A percentile compares a stretch with the other conserved stretches of the same genome.
Conservation (phyloP, 2,113 vertebrate genomes). For the Oryzias melastigma region DNA sequence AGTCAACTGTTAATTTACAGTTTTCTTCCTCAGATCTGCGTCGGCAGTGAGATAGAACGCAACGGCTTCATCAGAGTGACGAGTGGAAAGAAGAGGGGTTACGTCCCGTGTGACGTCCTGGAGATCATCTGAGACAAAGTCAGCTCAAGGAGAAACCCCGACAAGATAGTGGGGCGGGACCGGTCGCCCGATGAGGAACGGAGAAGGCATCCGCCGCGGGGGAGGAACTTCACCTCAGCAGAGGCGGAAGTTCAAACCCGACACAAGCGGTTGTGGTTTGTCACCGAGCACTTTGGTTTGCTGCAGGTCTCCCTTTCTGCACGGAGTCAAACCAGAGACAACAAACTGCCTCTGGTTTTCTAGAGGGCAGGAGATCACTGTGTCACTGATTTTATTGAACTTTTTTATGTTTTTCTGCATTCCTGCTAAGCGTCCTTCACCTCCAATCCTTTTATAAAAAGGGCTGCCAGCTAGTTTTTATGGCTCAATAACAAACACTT, state of each 20-base stretch:
- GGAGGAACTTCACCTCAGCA: slow-evolving; percentile 5
- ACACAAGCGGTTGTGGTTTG: slow-evolving; percentile 1
- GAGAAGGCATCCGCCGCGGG: slow-evolving; percentile 1
- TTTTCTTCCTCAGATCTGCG: slow-evolving; percentile 83
- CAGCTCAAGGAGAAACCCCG: slow-evolving; percentile 3
- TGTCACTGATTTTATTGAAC: slow-evolving; percentile 45
- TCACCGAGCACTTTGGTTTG: slow-evolving; percentile 6
- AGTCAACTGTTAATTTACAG: no score
- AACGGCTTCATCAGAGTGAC: slow-evolving; percentile 90
- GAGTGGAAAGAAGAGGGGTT: slow-evolving; percentile 93
- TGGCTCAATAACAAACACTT: slow-evolving; percentile 9
- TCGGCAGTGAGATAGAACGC: slow-evolving; percentile 85
- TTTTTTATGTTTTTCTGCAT: slow-evolving; percentile 4
- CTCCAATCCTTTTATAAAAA: slow-evolving; percentile 8
- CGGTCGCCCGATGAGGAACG: slow-evolving; percentile 11
- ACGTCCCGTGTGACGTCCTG: slow-evolving; percentile 87
- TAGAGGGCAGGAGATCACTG: slow-evolving; percentile 28
- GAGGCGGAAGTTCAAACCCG: slow-evolving; percentile 12
- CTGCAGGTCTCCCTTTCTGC: slow-evolving; percentile 13
- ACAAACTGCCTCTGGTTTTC: slow-evolving; percentile 10
- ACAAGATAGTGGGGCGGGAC: slow-evolving; percentile 37
- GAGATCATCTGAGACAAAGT: slow-evolving; percentile 85
- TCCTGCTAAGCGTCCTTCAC: slow-evolving; percentile 7
- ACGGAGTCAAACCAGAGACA: slow-evolving; percentile 10
- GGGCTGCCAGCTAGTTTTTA: slow-evolving; percentile 1